A percentile compares a stretch with the other conserved stretches of the same genome.
Conservation (phyloP, 2,797 vertebrate species). For the Astyanax mexicanus region DNA sequence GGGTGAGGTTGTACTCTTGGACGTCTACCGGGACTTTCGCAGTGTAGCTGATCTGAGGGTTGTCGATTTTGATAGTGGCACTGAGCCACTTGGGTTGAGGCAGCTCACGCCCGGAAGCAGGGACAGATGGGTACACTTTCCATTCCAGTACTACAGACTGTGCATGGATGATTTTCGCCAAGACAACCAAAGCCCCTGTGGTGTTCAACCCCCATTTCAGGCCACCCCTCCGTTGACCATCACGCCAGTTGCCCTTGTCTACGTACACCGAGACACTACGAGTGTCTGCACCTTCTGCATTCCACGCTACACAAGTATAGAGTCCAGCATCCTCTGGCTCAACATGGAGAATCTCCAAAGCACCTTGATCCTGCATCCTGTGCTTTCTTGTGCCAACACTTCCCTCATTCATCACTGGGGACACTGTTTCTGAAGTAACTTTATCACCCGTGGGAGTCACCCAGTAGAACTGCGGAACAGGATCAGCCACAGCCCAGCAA, state of each 20-base stretch:
- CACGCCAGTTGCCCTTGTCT: conserved; percentile 53
- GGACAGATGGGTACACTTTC: conserved; percentile 70
- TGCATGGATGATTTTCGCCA: conserved; percentile 79
- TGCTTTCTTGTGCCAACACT: conserved; percentile 70
- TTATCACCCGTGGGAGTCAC: conserved; percentile 83
- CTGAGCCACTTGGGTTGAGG: conserved; percentile 76
- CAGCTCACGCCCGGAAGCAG: conserved; percentile 60
- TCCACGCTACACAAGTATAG: conserved; percentile 85
- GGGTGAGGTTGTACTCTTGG: conserved; percentile 86
- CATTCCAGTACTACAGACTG: conserved; percentile 85
- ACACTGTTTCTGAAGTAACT: conserved; percentile 73
- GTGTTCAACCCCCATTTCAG: conserved; percentile 55
- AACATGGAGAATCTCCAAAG: conserved; percentile 76
- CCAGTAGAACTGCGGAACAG: conserved; percentile 84
- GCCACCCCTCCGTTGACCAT: conserved; percentile 27
- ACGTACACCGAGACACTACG: conserved; percentile 75
- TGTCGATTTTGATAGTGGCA: conserved; percentile 83
- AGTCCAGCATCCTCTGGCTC: conserved; percentile 77
- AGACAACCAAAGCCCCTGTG: conserved; percentile 73
- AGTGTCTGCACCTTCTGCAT: conserved; percentile 80
- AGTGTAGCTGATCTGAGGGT: conserved; percentile 84
- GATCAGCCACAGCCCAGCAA: conserved; percentile 83
- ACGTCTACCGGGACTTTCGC: conserved; percentile 83
- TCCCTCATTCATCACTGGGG: conserved; percentile 64
- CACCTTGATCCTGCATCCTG: conserved; percentile 74